Base-by-base conservation (phyloP, 2,797 vertebrate genomes). In the Hippopotamyrus pictus region DNA sequence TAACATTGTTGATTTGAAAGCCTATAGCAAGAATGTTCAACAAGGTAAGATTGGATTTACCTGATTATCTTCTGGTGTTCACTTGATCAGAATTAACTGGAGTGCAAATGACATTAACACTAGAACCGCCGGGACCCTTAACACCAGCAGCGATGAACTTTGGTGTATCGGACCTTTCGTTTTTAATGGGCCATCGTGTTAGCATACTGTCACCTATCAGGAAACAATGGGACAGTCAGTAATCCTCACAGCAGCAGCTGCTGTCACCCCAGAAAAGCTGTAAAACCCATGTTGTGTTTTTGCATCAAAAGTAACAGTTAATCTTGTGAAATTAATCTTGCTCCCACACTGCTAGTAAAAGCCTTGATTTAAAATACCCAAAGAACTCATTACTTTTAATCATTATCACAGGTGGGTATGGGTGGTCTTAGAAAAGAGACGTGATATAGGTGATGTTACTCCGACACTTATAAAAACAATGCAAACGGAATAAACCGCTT, bases 21-120 rank as follows among this genome's bases (percentile, higher is more conserved):
- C 97, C 88, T 98, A 97, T 92, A 97, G 96, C 92, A 93, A 93
- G 65, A 90, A 93, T 91, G 95, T 92, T 14, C 97, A 98, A 92
- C 94, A 96, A 91, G 98, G 98, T 99, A 92, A 1, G 93, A 69
- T 12, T 9, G 53, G 46, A 50, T 37, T 33, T 57, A 22, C 22
- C 86, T 44, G 83, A 25, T 41, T 41, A 53, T 33, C 11, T 54
- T 54, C 50, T 41, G 33, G 19, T 62, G 9, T 19, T 79, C 73
- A 79, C 19, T 22, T 82, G 76, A 82, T 82, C 41, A 82, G 19
- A 25, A 82, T 46, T 82, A 7, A 44, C 76, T 82, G 33, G 29
- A 41, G 33, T 76, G 33, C 69, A 76, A 76, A 76, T 76, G 69
- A 17, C 29, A 12, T 69, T 41, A 65, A 65, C 22, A 1, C 9